phyloP scores from a whole-genome alignment of 2,113 vertebrate genomes.

The Melanostigma gelatinosum region DNA sequence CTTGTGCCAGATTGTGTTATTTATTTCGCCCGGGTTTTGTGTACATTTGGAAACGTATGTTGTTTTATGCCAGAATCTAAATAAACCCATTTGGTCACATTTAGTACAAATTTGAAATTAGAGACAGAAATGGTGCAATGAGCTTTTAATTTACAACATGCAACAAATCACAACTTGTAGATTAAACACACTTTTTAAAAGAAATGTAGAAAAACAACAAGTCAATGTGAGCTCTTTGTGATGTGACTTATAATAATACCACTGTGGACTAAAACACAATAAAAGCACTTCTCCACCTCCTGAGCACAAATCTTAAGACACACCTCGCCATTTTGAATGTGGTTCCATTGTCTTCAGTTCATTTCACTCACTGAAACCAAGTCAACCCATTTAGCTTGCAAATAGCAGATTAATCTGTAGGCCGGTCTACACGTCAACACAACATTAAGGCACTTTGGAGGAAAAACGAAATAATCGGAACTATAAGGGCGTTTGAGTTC shows the following conservation, averaged over 20 bases:
- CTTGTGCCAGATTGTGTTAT: too few relatives aligned
- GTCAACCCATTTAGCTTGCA: neutral
- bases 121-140: slow-evolving; percentile 42
- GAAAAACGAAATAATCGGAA: slow-evolving; percentile 4
- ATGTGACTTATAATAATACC: slow-evolving; percentile 40
- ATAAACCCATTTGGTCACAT: too few relatives aligned
- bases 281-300: slow-evolving; percentile 12
- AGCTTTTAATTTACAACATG: slow-evolving; percentile 69
- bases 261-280: slow-evolving; percentile 25
- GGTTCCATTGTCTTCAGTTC: neutral
- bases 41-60: neutral
- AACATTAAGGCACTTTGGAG: slow-evolving; percentile 71
- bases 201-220: slow-evolving; percentile 45
- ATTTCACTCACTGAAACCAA: neutral
- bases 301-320: neutral
- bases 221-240: slow-evolving; percentile 53
- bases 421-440: slow-evolving; percentile 3
- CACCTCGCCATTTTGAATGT: neutral
- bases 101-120: neutral
- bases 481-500: slow-evolving; percentile 6
- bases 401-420: neutral
- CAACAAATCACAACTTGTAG: slow-evolving; percentile 54
- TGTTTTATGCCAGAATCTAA: neutral
- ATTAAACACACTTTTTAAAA: slow-evolving; percentile 40
- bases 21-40: neutral